Evolutionary conservation across 1,140 invertebrate genomes (phyloP), one percentile per base, ranked within the genome.

Genomic region (Charaxes varanes): DNA sequence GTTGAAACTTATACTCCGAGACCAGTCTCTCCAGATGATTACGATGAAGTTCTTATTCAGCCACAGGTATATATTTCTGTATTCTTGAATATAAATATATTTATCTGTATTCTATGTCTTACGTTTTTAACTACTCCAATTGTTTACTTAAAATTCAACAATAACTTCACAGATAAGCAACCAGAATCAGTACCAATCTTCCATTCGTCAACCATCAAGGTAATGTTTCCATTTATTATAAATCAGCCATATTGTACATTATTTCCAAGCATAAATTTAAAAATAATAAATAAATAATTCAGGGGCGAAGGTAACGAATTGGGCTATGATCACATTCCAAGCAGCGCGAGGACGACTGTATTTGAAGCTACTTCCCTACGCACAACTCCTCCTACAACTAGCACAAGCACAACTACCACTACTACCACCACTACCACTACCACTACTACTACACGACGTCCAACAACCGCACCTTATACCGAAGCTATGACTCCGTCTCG

Each of bases 231-330:
- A n/a, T n/a, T n/a, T n/a, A n/a, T n/a, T n/a, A n/a, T n/a, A n/a
- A n/a, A n/a, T n/a, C 28, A 11, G 13, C 17, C 8, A 10, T 31
- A 17, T 26, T 6, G 15, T 28, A 28, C 13, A n/a, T n/a, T 10
- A 22, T 4, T 28, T 18, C 31, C 18, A 22, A 22, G 4, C 4
- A 28, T 17, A 28, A 13, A 5, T n/a, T 31, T 31, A 17, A 17
- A 16, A 5, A n/a, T 38, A 46, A 46, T 53, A 44, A 53, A 58
- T 40, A 50, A 62, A 62, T 52, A 49, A 71, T 69, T 24, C 59
- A 83, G 79, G 78, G 84, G 81, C 65, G 81, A 84, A 62, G 79
- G 79, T 80, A 85, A 85, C 68, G 84, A 85, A 76, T 82, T 85
- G 81, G 81, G 81, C 53, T 85, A 81, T 65, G 84, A 85, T 53